Conservation (phyloP, 2,888 invertebrate species). For the Diploptera punctata region DNA sequence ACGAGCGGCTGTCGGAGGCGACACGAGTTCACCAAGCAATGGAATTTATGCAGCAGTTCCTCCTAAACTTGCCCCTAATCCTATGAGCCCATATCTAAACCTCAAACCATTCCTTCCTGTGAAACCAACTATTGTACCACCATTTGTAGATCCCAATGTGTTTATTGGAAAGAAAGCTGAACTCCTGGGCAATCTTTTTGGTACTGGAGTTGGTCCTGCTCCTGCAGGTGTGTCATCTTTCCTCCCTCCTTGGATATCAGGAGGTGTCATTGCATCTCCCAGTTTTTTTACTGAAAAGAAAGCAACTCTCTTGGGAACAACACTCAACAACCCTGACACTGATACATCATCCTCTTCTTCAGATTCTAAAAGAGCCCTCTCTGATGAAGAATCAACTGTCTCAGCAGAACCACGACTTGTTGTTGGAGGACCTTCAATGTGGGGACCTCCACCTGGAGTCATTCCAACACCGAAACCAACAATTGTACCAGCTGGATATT, state of each 20-base stretch:
- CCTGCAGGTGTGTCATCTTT: conserved; percentile 12
- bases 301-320: conserved; percentile 29
- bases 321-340: not conserved
- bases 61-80: conserved; percentile 17
- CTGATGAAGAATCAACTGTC: not conserved
- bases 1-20: conserved; percentile 9
- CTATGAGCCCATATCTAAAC: conserved; percentile 40
- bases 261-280: conserved; percentile 22
- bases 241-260: conserved; percentile 7
- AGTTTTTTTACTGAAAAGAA: conserved; percentile 34
- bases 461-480: conserved; percentile 33
- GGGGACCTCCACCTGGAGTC: conserved; percentile 19
- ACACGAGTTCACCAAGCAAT: not conserved
- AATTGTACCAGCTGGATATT: conserved; percentile 36
- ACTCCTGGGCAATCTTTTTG: conserved; percentile 37
- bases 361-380: conserved; percentile 16
- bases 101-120: conserved; percentile 49
- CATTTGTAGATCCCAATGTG: conserved; percentile 45
- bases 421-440: not conserved
- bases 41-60: not conserved
- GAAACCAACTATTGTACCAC: conserved; percentile 52
- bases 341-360: not conserved
- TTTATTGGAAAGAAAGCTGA: conserved; percentile 40
- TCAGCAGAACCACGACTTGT: conserved; percentile 1
- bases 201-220: conserved; percentile 12